Evolutionary conservation across 1,140 invertebrate species (phyloP).

Genomic region (Eumaeus atala): DNA sequence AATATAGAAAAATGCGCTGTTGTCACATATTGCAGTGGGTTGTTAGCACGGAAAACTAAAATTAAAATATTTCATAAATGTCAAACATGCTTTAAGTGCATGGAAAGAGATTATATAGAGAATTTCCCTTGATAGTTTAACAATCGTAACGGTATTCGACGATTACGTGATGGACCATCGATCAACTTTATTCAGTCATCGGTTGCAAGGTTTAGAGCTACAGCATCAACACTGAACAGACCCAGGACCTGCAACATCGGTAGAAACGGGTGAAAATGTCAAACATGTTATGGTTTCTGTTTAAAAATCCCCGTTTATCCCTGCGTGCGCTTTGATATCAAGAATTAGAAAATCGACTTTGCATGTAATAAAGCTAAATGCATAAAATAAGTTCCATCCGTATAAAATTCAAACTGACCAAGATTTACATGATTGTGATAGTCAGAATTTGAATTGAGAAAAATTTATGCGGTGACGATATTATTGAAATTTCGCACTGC

Average conservation of each 20-base stretch:
- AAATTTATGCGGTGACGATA: conserved; percentile 12
- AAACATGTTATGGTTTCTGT: conserved; percentile 3
- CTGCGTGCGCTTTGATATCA: background rate
- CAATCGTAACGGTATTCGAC: conserved; percentile 18
- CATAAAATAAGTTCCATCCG: no score
- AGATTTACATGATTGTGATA: conserved; percentile 12
- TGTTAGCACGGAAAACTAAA: no score
- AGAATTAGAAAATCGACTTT: conserved; percentile 1
- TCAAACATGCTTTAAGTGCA: no score
- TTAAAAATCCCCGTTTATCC: conserved; percentile 9
- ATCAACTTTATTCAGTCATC: conserved; percentile 18
- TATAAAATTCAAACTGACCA: conserved; percentile 9
- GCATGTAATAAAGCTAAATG: background rate
- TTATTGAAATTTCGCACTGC: conserved; percentile 10
- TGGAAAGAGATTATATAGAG: no score
- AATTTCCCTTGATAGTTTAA: no score
- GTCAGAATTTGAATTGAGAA: conserved; percentile 17
- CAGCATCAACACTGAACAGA: conserved; percentile 12
- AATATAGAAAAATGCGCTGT: no score
- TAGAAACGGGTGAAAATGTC: conserved; percentile 10
- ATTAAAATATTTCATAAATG: no score
- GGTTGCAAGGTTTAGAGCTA: conserved; percentile 15
- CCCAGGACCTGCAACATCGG: background rate
- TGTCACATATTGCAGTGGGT: no score
- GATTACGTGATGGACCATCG: conserved; percentile 19